Percentiles rank a stretch among this genome's conserved stretches.
Conservation (phyloP, 1,140 invertebrate species). For the Drosophila carrolli region DNA sequence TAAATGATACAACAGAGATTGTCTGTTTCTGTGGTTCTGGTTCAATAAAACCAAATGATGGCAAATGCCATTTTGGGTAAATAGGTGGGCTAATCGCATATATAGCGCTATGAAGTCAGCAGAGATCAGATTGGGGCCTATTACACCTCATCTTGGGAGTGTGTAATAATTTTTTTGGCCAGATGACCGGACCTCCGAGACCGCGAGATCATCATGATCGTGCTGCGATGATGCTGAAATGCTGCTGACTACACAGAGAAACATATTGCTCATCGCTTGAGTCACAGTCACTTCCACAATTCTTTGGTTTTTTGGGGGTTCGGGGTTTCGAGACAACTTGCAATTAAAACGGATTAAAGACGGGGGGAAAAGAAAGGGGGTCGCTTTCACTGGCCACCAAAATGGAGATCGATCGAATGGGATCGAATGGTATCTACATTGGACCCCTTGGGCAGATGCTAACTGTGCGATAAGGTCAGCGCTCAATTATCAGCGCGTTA, state of each 20-base stretch:
- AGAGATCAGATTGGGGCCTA: conserved; percentile 16
- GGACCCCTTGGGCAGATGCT: conserved; percentile 26
- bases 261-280: conserved; percentile 38
- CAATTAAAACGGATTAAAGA: conserved; percentile 41
- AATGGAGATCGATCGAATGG: conserved; percentile 10
- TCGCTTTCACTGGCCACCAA: conserved; percentile 5
- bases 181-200: conserved; percentile 17
- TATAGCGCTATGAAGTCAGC: conserved; percentile 41
- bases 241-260: conserved; percentile 5
- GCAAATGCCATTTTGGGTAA: conserved; percentile 9
- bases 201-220: conserved; percentile 13
- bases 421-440: conserved; percentile 12
- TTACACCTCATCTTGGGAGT: not conserved
- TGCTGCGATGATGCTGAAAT: conserved; percentile 14
- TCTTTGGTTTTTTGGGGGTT: conserved; percentile 16
- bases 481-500: conserved; percentile 40
- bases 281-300: conserved; percentile 15
- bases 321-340: not conserved
- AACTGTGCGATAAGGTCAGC: conserved; percentile 43
- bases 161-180: conserved; percentile 29
- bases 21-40: not conserved
- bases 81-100: conserved; percentile 27
- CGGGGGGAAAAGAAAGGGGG: not conserved
- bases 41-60: not conserved
- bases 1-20: not conserved